These are phyloP conservation scores for Holothuria leucospilota DNA, from an alignment of 53 echinoderm and acorn worm species.

Conservation along the genomic window DNA sequence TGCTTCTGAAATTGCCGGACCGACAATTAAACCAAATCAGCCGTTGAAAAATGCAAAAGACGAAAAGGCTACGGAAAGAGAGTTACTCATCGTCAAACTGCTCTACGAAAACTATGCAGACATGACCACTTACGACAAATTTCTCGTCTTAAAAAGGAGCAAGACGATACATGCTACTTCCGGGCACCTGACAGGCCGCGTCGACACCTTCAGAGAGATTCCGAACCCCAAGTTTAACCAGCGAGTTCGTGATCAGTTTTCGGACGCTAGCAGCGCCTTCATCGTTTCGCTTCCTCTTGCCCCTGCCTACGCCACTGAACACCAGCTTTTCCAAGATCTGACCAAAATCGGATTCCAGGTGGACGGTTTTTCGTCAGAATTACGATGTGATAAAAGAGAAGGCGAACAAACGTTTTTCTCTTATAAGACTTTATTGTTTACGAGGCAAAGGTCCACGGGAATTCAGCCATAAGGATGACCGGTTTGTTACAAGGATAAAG, in stretches of 20 bases:
- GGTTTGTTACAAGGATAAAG: too few species aligned
- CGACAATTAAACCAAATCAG: not conserved
- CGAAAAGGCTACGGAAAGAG: not conserved
- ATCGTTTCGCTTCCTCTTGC: slow-evolving; percentile 19
- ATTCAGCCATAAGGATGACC: not conserved
- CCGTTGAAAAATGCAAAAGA: not conserved
- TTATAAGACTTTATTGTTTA: slow-evolving; percentile 22
- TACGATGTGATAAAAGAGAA: not conserved
- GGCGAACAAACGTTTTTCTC: not conserved
- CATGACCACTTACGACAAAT: slow-evolving; percentile 39
- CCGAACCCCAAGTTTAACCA: slow-evolving; percentile 34
- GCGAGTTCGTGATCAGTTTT: not conserved
- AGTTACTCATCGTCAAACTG: slow-evolving; percentile 7
- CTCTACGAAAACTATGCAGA: slow-evolving; percentile 30
- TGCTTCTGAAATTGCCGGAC: not conserved
- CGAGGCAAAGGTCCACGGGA: slow-evolving; percentile 10
- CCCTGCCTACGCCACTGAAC: slow-evolving; percentile 37
- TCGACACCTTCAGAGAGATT: slow-evolving; percentile 32
- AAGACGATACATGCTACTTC: slow-evolving; percentile 26
- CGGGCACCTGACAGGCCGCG: slow-evolving; percentile 40
- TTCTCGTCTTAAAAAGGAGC: slow-evolving; percentile 29
- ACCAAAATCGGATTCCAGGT: slow-evolving; percentile 35
- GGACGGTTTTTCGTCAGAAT: slow-evolving; percentile 34
- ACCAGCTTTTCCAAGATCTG: slow-evolving; percentile 40
- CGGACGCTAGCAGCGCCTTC: slow-evolving; percentile 35